Evolutionary conservation across 2,888 invertebrate species (phyloP).

Genomic region (Lochmaea capreae): DNA sequence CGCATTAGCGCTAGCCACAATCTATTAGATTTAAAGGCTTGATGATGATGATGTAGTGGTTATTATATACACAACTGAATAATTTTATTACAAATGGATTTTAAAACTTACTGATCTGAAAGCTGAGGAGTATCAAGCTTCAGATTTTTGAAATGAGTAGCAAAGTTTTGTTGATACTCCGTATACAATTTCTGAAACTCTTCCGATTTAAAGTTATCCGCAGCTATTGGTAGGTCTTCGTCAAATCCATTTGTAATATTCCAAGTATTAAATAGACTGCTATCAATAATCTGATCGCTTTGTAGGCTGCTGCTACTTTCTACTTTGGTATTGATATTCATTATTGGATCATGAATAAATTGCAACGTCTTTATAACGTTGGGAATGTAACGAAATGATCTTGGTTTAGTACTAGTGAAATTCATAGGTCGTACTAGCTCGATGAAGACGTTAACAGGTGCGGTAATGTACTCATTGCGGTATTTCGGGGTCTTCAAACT

Average conservation of each 20-base stretch:
- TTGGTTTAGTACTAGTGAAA: constrained; percentile 74
- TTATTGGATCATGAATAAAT: too few relatives aligned
- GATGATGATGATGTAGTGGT: too few relatives aligned
- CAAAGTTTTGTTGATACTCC: constrained; percentile 22
- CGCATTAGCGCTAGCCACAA: too few relatives aligned
- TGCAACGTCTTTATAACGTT: not conserved
- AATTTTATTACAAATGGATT: too few relatives aligned
- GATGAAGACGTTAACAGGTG: constrained; percentile 76
- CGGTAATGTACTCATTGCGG: constrained; percentile 72
- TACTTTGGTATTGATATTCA: too few relatives aligned
- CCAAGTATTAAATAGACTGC: not conserved
- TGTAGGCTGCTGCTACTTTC: constrained; percentile 20
- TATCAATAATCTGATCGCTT: constrained; percentile 14
- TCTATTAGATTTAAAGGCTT: too few relatives aligned
- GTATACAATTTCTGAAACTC: constrained; percentile 57
- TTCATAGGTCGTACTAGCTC: constrained; percentile 83
- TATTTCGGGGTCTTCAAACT: constrained; percentile 80
- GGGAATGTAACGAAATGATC: constrained; percentile 77
- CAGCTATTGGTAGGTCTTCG: constrained; percentile 54
- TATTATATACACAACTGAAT: too few relatives aligned
- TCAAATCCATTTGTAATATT: constrained; percentile 45
- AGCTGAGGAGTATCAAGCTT: constrained; percentile 35
- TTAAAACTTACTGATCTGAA: not conserved
- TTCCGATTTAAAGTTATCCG: constrained; percentile 55
- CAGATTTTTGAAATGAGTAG: not conserved